Base-by-base conservation (phyloP, 2,888 invertebrate genomes). In the Limnephilus auricula region DNA sequence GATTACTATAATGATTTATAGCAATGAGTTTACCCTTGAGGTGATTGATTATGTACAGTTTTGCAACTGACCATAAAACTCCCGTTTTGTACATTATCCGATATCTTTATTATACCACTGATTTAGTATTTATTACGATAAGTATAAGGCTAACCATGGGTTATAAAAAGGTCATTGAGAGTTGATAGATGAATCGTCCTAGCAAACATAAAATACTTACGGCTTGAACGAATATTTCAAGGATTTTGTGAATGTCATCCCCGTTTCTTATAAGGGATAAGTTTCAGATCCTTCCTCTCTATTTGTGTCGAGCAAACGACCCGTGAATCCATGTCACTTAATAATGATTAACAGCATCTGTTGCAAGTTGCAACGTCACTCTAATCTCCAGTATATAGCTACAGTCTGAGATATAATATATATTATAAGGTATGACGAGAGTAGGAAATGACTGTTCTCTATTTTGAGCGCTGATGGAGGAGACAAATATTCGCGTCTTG, bases 321-420 rank as follows among this genome's bases (percentile, higher is more conserved):
- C 32, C 82, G 34, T 82, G 82, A 82, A 82, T 32, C 31, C 82
- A 34, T 18, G 82, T 82, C 31, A 32, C 82, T 82, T 82, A 82
- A 34, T 31, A 12, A 82, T 82, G 82, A 82, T 82, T 82, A 34
- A 82, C 32, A 82, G 82, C 82, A 82, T 82, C 34, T 82, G 82
- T 82, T 82, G 82, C 82, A 82, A 34, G 82, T 82, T 82, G 82
- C 82, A 82, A 34, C 82, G 82, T 82, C 82, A 82, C 82, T 34
- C 82, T 65, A 65, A 65, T 65, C 65, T 65, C 9, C 65, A 65
- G 9, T n/a, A n/a, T 65, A 50, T 18, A 18, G 13, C 18, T 50
- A 15, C 82, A 82, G 31, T 25, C 13, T 34, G 82, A 18, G 18
- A 65, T 65, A 65, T 50, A 18, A 9, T 50, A 50, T 18, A 65